Evolutionary conservation across 2,888 invertebrate genomes (phyloP).

Genomic region (Melanotus villosus): DNA sequence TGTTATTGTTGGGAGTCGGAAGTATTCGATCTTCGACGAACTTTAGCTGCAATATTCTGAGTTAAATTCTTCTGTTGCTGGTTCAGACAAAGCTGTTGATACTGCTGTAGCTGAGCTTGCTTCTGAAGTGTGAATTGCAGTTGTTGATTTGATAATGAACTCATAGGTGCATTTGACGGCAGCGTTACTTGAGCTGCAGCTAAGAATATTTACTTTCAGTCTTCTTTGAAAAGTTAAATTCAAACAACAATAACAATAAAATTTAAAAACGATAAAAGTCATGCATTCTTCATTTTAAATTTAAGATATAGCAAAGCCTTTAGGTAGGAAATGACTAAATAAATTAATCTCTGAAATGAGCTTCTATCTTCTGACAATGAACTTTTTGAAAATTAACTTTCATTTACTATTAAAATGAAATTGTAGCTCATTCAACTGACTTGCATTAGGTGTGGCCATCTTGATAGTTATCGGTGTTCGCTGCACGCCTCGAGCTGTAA

Average conservation of each 20-base stretch:
- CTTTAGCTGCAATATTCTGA: constrained; percentile 60
- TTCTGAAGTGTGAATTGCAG: constrained; percentile 58
- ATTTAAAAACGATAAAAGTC: constrained; percentile 25
- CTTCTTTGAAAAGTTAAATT: constrained; percentile 37
- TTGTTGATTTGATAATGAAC: constrained; percentile 57
- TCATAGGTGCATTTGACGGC: constrained; percentile 56
- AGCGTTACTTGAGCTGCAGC: constrained; percentile 60
- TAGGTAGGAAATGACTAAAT: not conserved
- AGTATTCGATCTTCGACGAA: constrained; percentile 64
- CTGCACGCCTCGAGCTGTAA: constrained; percentile 62
- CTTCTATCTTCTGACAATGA: constrained; percentile 5
- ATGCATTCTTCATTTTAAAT: constrained; percentile 17
- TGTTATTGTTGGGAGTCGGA: constrained; percentile 64
- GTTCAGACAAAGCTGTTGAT: constrained; percentile 63
- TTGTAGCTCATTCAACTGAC: constrained; percentile 67
- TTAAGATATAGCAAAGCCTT: not conserved
- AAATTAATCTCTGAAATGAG: constrained; percentile 6
- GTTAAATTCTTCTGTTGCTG: constrained; percentile 59
- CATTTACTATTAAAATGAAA: constrained; percentile 60
- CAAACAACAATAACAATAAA: constrained; percentile 23
- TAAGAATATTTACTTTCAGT: constrained; percentile 56
- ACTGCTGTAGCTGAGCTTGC: constrained; percentile 64
- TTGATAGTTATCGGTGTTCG: constrained; percentile 66
- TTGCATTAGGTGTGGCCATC: constrained; percentile 66
- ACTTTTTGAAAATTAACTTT: constrained; percentile 18